phyloP scores from a whole-genome alignment of 2,888 invertebrate genomes.

The Epicampocera succincta region DNA sequence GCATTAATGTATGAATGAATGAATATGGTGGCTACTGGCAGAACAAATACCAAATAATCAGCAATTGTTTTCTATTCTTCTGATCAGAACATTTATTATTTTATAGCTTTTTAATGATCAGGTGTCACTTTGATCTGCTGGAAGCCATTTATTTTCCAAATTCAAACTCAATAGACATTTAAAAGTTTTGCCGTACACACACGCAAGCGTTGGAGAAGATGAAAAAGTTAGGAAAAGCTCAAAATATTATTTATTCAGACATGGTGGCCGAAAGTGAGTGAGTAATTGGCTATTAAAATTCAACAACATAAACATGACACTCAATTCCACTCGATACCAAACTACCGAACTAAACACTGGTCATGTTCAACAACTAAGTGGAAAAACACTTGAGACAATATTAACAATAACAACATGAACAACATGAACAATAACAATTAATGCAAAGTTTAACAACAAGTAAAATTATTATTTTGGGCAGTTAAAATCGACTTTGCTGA shows the following conservation, averaged over 20 bases:
- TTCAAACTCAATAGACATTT: slow-evolving; percentile 37
- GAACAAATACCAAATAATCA: slow-evolving; percentile 21
- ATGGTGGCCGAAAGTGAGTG: slow-evolving; percentile 67
- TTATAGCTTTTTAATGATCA: slow-evolving; percentile 69
- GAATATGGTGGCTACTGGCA: too few species aligned
- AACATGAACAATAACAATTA: slow-evolving; percentile 43
- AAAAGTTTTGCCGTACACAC: slow-evolving; percentile 12
- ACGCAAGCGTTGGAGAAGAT: slow-evolving; percentile 5
- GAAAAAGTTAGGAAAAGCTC: slow-evolving; percentile 29
- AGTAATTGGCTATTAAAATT: slow-evolving; percentile 69
- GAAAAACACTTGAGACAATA: slow-evolving; percentile 21
- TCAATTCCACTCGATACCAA: slow-evolving; percentile 54
- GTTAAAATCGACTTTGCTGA: slow-evolving; percentile 16
- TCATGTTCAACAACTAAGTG: slow-evolving; percentile 52
- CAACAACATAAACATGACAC: slow-evolving; percentile 69
- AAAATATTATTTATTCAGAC: slow-evolving; percentile 31
- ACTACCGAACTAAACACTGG: slow-evolving; percentile 44
- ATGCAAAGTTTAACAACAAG: slow-evolving; percentile 34
- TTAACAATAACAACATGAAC: slow-evolving; percentile 8
- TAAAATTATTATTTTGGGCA: not conserved
- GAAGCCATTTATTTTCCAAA: slow-evolving; percentile 65
- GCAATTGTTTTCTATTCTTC: slow-evolving; percentile 50
- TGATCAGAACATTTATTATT: slow-evolving; percentile 66
- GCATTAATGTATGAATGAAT: too few species aligned
- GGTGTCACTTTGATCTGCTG: slow-evolving; percentile 66